Base-by-base conservation (phyloP, 2,797 vertebrate genomes). In the Acrossocheilus fasciatus region DNA sequence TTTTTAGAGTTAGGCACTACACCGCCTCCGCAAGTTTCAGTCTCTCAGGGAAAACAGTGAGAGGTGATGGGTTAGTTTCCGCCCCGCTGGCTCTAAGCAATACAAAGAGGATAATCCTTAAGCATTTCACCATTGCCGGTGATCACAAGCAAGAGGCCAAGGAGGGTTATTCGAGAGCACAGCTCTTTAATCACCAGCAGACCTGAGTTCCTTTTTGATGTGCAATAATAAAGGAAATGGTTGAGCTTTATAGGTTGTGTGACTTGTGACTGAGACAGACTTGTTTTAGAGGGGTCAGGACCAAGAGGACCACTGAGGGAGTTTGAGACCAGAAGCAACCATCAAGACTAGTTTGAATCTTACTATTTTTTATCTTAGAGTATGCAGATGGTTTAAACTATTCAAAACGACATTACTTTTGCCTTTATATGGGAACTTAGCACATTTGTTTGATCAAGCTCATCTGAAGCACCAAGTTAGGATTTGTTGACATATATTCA, bases 31-130 rank as follows among this genome's bases (percentile, higher is more conserved):
- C 62, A 66, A 23, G 52, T 18, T 20, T 54, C 72, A 77, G 66
- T 66, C 68, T 59, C 75, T 86, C 74, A 81, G 78, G 68, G 64
- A 87, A 80, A 82, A 64, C 75, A 83, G 81, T 66, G 20, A 84
- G 47, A 59, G 85, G 83, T 80, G 64, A 82, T 39, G 36, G 81
- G 88, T 89, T 89, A 87, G 88, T 87, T 74, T 86, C 54, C 77
- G 78, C 73, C 68, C 57, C 34, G 26, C 62, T 84, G 81, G 59
- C 57, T 62, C 70, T 39, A 81, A 76, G n/a, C 54, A 72, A 59
- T 20, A 81, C 54, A 66, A 81, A 84, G 47, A 72, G 77, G 85
- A 86, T 80, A 69, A 78, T 85, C 80, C 68, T 88, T 85, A 87
- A 87, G 75, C 52, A 87, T 84, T 85, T 87, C 85, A 81, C 64